These are phyloP conservation scores for Cassiopea xamachana DNA, from an alignment of 30 jellyfish, hydroid and myxozoan genomes.

Conservation along the genomic window DNA sequence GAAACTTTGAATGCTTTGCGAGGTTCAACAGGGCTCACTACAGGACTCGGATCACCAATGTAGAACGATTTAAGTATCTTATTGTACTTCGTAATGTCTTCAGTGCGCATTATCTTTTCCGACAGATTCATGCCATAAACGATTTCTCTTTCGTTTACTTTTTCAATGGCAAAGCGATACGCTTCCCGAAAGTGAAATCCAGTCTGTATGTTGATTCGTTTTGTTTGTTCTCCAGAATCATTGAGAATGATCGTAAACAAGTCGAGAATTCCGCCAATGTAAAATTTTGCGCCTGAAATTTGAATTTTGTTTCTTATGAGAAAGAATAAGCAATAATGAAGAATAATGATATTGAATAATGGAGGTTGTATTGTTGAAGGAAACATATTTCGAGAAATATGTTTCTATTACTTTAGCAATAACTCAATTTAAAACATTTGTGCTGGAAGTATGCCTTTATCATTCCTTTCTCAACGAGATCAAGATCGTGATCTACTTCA, in stretches of 20 bases:
- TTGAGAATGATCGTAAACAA: background rate
- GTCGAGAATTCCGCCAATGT: conserved; percentile 11
- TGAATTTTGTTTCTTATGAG: background rate
- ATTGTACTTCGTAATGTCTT: background rate
- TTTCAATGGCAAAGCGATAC: conserved; percentile 23
- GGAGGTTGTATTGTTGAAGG: too few species aligned
- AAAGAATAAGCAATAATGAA: too few species aligned
- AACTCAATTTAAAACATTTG: too few species aligned
- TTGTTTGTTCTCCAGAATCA: background rate
- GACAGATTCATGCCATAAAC: conserved; percentile 2
- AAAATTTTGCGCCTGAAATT: background rate
- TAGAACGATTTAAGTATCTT: background rate
- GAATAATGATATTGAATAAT: too few species aligned
- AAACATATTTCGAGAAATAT: too few species aligned
- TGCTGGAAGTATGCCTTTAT: too few species aligned
- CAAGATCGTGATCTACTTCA: too few species aligned
- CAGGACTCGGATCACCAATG: background rate
- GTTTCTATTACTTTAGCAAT: too few species aligned
- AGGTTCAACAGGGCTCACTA: conserved; percentile 7
- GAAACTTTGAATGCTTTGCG: background rate
- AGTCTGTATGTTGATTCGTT: conserved; percentile 1
- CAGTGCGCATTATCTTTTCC: background rate
- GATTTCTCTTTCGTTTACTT: background rate
- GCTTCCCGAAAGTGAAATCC: conserved; percentile 43
- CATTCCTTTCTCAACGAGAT: too few species aligned